Conservation (phyloP, 2,113 vertebrate species). For the Calidris pugnax region DNA sequence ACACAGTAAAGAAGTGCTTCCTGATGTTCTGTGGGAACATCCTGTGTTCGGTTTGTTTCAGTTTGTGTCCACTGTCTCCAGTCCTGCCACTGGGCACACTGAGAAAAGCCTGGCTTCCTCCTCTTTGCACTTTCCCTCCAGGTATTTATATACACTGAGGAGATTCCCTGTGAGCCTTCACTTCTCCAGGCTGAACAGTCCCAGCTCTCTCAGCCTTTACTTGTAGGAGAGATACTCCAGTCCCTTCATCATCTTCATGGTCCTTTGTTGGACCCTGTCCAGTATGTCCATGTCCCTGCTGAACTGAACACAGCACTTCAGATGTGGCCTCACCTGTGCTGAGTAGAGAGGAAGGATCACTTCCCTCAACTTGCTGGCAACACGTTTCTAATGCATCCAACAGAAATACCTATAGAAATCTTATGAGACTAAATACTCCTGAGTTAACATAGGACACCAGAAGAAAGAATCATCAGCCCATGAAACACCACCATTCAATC, state of each 20-base stretch:
- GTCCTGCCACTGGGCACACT: not conserved
- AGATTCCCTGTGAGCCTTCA: not conserved
- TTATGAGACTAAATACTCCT: not conserved
- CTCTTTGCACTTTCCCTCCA: not conserved
- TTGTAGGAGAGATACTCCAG: not conserved
- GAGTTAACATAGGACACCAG: not conserved
- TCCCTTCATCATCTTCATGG: not conserved
- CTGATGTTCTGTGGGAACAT: not conserved
- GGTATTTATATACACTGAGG: not conserved
- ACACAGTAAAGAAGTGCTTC: not conserved
- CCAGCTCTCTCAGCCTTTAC: not conserved
- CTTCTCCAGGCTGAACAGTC: not conserved
- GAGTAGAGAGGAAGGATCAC: not conserved
- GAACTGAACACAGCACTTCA: not conserved
- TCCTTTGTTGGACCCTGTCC: not conserved
- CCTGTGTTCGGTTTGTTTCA: not conserved
- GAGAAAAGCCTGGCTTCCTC: not conserved
- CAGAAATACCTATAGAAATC: not conserved
- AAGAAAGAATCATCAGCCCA: not conserved
- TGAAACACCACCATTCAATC: not conserved
- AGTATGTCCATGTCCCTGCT: not conserved
- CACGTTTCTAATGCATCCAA: not conserved
- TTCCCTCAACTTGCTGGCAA: not conserved
- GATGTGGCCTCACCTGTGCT: not conserved
- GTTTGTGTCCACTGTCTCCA: not conserved